Conservation (phyloP, 2,888 invertebrate species). For the Tridacna crocea region DNA sequence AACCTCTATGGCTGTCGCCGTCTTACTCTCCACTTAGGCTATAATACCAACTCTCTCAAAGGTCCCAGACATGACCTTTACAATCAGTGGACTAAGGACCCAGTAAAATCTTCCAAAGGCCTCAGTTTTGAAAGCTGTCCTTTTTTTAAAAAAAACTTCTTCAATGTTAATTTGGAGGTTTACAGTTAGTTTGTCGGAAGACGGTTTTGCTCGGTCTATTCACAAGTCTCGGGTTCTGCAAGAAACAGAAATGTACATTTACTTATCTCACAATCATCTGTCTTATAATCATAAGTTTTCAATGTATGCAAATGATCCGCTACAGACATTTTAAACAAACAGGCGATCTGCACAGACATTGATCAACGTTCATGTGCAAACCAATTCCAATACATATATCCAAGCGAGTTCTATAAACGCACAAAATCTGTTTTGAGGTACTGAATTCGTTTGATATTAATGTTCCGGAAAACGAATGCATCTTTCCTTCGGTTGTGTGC, state of each 20-base stretch:
- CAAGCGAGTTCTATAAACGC: constrained; percentile 37
- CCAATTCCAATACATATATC: constrained; percentile 43
- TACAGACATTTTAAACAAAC: constrained; percentile 33
- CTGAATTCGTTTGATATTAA: constrained; percentile 40
- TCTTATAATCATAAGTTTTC: constrained; percentile 25
- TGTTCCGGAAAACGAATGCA: constrained; percentile 36
- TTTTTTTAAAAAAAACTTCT: constrained; percentile 38
- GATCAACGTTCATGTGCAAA: constrained; percentile 39
- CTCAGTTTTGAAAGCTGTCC: constrained; percentile 33
- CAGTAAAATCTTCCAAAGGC: constrained; percentile 7
- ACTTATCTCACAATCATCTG: constrained; percentile 47
- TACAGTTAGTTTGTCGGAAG: constrained; percentile 38
- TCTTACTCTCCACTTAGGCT: constrained; percentile 36
- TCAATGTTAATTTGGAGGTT: constrained; percentile 43
- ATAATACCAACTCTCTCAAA: constrained; percentile 27
- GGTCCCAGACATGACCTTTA: constrained; percentile 17
- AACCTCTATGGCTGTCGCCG: constrained; percentile 52
- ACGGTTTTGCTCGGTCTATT: constrained; percentile 37
- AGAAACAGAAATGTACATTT: constrained; percentile 44
- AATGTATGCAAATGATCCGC: constrained; percentile 26
- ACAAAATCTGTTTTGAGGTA: constrained; percentile 36
- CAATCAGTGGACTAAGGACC: constrained; percentile 23
- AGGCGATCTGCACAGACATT: constrained; percentile 30
- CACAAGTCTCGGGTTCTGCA: constrained; percentile 41
- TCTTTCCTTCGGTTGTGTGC: constrained; percentile 39